Base-by-base conservation (phyloP, 2,888 invertebrate species). In the Xestia sexstrigata region DNA sequence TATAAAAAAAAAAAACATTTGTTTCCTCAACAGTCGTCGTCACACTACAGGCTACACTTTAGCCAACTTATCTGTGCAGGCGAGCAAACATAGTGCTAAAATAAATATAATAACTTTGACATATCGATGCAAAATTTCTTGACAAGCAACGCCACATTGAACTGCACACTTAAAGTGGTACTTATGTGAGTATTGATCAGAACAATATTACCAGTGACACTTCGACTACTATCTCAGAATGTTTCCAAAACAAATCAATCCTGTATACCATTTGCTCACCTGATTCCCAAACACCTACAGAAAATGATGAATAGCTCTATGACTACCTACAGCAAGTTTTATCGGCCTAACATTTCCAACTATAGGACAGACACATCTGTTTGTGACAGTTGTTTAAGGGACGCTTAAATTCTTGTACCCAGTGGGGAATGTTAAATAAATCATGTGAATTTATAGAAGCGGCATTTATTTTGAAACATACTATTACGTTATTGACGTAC, bases 341-440 rank as follows among this genome's bases (percentile, higher is more conserved):
- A 76, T 75, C 81, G 81, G 76, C 35, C 49, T 15, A 45, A 69
- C 55, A 49, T 63, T 58, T 75, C 42, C 42, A 35, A 68, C 49
- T 58, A 8, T n/a, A 58, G 75, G 68, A 69, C 68, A 74, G 52
- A 42, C 26, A 63, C 42, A 42, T 39, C 68, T 79, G 81, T 35
- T 2, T 11, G 13, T 75, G 81, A 81, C 79, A 79, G 63, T 49
- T 75, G 66, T 65, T 35, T 42, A 81, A 63, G n/a, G 45, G 23
- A 26, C 63, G 58, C 35, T 58, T 69, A 65, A 76, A 76, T 35
- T 67, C 45, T 45, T 70, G 76, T 77, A 45, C 52, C 35, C 62
- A 30, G 49, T 39, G 15, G 45, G 23, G 26, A 35, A 69, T 77
- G 70, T 77, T 79, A 26, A 79, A 79, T 79, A 74, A 79, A 79